Base-by-base conservation (phyloP, 2,888 invertebrate species). In the Netelia inedita region DNA sequence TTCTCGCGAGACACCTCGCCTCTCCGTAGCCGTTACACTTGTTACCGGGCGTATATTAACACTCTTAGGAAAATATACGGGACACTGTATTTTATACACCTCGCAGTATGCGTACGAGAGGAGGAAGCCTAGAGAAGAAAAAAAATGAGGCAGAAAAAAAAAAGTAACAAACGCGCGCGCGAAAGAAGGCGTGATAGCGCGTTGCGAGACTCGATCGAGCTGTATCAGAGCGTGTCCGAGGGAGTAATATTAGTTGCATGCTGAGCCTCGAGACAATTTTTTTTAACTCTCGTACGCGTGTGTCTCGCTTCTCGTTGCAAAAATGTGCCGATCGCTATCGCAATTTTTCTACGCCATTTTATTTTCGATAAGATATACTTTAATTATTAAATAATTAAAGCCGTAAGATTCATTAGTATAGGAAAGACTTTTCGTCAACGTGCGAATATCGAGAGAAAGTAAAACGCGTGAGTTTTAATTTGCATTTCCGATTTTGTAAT, bases 171-270 rank as follows among this genome's bases (percentile, higher is more conserved):
- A 28, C 28, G 28, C 28, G 28, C 57, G 65, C 21, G 16, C 53
- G 46, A 85, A 75, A 83, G 71, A 72, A 79, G 66, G 80, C 65
- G 79, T 75, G 72, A 85, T 79, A 88, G 88, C 76, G 57, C 84
- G 78, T 89, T 89, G 89, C 91, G 88, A 89, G 87, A 91, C 87
- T 85, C 87, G 86, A 87, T 85, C 80, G 83, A 74, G 87, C 82
- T 91, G 91, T 91, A 92, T 92, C 91, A 91, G 91, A 92, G 92
- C 92, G 91, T 92, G 91, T 92, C 92, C 89, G 88, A 89, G 89
- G 88, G 88, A 90, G 89, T 46, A 46, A 46, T 46, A 46, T 46
- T 46, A 46, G 46, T 90, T 90, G 90, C 91, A 88, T 86, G 75
- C 59, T 68, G 80, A 46, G 73, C 68, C 61, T 65, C 65, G 59